These are phyloP conservation scores for Bruchidius siliquastri DNA, from an alignment of 2,888 invertebrate genomes.

Conservation along the genomic window DNA sequence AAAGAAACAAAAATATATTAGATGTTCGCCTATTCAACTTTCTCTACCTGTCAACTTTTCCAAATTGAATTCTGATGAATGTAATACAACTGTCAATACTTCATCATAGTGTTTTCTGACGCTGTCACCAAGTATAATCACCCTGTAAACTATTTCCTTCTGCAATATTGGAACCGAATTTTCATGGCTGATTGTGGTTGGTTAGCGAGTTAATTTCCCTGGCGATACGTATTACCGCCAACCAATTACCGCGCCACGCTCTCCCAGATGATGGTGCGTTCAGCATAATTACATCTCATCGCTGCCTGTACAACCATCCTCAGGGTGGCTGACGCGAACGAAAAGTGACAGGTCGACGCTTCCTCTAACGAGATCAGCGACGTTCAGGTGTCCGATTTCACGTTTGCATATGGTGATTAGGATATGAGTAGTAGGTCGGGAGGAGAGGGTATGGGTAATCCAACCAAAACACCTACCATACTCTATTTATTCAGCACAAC, in stretches of 20 bases:
- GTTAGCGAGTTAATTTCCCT: constrained; percentile 50
- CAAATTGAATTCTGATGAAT: too few species aligned
- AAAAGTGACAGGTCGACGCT: neutral
- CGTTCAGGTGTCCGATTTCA: neutral
- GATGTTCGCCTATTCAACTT: too few species aligned
- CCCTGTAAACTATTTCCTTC: too few species aligned
- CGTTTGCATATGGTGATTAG: neutral
- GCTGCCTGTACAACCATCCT: neutral
- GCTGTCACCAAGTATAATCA: too few species aligned
- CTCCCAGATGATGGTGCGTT: neutral
- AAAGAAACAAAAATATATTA: too few species aligned
- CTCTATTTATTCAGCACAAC: too few species aligned
- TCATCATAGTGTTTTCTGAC: too few species aligned
- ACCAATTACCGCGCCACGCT: constrained; percentile 4
- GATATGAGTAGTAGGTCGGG: neutral
- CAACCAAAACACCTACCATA: too few species aligned
- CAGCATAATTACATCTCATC: constrained; percentile 26
- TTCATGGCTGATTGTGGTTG: constrained; percentile 33
- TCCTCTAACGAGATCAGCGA: neutral
- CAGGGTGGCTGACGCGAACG: neutral
- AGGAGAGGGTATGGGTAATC: too few species aligned
- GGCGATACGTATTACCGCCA: constrained; percentile 44
- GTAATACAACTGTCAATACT: too few species aligned
- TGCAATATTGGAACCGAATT: neutral
- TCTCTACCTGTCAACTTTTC: too few species aligned